These are phyloP conservation scores for Melanerpes aurifrons DNA, from an alignment of 2,113 vertebrate genomes.

Conservation along the genomic window DNA sequence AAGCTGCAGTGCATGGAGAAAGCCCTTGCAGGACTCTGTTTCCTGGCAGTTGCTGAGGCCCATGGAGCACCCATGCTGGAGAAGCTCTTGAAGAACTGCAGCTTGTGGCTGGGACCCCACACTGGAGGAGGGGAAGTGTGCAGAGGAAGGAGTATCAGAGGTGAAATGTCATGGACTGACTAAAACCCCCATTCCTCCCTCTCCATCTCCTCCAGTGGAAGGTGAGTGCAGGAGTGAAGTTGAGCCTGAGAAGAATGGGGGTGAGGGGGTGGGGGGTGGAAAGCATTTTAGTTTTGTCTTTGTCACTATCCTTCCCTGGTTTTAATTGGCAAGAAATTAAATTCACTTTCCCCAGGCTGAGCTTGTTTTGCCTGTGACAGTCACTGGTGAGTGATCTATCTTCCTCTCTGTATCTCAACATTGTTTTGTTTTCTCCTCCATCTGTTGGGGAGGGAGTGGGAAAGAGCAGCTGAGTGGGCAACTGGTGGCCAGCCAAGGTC, in stretches of 20 bases:
- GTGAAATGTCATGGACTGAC: not conserved
- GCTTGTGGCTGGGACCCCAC: rapidly evolving
- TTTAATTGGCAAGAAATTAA: not conserved
- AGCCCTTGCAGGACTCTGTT: not conserved
- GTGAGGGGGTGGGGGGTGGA: too few relatives aligned
- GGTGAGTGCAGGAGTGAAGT: not conserved
- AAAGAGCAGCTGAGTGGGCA: not conserved
- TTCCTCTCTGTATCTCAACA: rapidly evolving
- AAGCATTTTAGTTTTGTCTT: not conserved
- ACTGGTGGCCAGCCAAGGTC: not conserved
- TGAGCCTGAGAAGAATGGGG: not conserved
- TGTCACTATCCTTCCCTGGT: not conserved
- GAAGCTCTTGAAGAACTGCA: not conserved
- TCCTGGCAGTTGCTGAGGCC: not conserved
- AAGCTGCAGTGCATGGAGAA: not conserved
- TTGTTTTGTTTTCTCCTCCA: not conserved
- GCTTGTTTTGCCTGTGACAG: not conserved
- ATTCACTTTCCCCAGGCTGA: not conserved
- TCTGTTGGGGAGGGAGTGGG: not conserved
- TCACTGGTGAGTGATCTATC: not conserved
- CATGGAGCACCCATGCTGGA: not conserved
- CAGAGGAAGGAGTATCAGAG: not conserved
- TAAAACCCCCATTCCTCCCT: not conserved
- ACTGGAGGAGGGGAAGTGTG: not conserved
- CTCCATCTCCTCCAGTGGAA: not conserved